Conservation (phyloP, 2,113 vertebrate species). For the Phocoena sinus region DNA sequence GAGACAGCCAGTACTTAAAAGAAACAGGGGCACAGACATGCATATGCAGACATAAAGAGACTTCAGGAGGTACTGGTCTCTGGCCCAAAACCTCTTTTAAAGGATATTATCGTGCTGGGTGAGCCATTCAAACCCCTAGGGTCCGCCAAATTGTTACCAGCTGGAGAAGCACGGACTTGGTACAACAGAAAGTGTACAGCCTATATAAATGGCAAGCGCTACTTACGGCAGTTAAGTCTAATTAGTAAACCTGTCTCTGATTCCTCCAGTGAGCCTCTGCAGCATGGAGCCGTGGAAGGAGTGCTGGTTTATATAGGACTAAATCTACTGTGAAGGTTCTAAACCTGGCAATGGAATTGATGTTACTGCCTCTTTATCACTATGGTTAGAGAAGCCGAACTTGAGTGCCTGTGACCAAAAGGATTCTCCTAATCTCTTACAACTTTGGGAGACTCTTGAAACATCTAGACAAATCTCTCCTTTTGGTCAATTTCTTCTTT, state of each 20-base stretch:
- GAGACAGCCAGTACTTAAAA: conserved; percentile 65
- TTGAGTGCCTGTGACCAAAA: neutral
- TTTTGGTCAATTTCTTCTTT: conserved; percentile 19
- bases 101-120: neutral
- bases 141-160: conserved; percentile 39
- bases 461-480: neutral
- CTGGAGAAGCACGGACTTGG: neutral
- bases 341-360: neutral
- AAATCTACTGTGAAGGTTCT: conserved; percentile 20
- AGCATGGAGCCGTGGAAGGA: neutral
- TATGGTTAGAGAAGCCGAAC: neutral
- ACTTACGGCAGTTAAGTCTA: neutral
- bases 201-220: conserved; percentile 14
- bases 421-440: neutral
- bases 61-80: conserved; percentile 22
- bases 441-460: neutral
- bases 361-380: neutral
- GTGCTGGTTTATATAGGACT: neutral
- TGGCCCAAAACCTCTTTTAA: conserved; percentile 17
- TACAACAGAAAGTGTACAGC: neutral
- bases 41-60: conserved; percentile 10
- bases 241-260: conserved; percentile 3
- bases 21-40: conserved; percentile 41
- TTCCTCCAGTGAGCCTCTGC: neutral
- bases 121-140: neutral